These are phyloP conservation scores for Pelecanus crispus DNA, from an alignment of 2,113 vertebrate genomes.

Conservation along the genomic window DNA sequence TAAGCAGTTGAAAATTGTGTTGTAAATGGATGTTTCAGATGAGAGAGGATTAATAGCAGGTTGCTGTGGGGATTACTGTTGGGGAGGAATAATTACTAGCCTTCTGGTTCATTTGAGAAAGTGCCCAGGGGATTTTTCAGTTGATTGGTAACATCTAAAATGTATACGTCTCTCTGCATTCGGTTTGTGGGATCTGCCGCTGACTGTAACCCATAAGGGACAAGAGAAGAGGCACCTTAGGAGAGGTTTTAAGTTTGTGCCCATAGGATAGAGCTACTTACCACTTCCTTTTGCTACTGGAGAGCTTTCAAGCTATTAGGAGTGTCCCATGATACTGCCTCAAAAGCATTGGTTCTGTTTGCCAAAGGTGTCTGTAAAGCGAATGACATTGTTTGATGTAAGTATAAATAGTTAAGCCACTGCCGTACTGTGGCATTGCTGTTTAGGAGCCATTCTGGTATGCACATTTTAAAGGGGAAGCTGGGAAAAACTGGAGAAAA, in stretches of 20 bases:
- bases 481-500: neutral
- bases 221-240: neutral
- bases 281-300: neutral
- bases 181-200: neutral
- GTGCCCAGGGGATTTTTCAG: constrained; percentile 1
- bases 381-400: neutral
- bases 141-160: constrained; percentile 2
- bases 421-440: neutral
- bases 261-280: neutral
- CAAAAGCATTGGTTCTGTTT: neutral
- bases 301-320: neutral
- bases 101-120: constrained; percentile 35
- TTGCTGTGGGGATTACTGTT: constrained; percentile 39
- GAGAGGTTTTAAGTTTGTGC: neutral
- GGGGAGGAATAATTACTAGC: constrained; percentile 40
- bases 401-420: neutral
- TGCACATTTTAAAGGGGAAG: neutral
- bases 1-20: constrained; percentile 38
- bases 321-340: neutral
- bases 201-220: neutral
- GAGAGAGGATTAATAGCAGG: constrained; percentile 50
- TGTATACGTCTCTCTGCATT: neutral
- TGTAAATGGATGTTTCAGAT: constrained; percentile 55
- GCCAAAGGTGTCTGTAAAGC: neutral
- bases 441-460: neutral